These are phyloP conservation scores for Mystacides longicornis DNA, from an alignment of 2,888 invertebrate species.

Conservation along the genomic window DNA sequence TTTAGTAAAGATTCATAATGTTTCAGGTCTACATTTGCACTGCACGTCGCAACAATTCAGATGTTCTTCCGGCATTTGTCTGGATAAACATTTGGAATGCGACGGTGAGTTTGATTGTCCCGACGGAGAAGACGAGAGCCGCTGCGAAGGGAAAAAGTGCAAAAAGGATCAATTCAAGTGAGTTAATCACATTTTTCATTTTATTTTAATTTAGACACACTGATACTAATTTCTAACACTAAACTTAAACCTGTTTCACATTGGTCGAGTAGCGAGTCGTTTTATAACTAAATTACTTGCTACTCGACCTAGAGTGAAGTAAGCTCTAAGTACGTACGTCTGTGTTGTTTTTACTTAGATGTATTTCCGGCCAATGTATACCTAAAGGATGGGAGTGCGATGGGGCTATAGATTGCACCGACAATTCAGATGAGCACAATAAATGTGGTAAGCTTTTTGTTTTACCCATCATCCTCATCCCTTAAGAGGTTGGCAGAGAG, in stretches of 20 bases:
- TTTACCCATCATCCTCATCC: too few species aligned
- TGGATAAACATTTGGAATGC: constrained; percentile 42
- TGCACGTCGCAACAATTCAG: constrained; percentile 41
- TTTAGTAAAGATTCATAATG: too few species aligned
- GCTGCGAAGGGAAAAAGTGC: constrained; percentile 34
- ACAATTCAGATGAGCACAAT: constrained; percentile 58
- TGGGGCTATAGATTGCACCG: constrained; percentile 57
- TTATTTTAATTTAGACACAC: too few species aligned
- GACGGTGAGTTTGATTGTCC: constrained; percentile 44
- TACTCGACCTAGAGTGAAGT: too few species aligned
- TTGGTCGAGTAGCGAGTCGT: too few species aligned
- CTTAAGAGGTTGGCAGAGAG: too few species aligned
- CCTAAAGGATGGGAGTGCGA: constrained; percentile 59
- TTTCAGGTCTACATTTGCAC: constrained; percentile 28
- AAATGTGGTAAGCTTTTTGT: constrained; percentile 40
- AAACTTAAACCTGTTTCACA: too few species aligned
- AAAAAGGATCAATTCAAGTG: constrained; percentile 17
- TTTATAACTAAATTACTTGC: too few species aligned
- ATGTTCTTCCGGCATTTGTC: constrained; percentile 46
- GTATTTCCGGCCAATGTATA: constrained; percentile 58
- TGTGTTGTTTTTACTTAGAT: constrained; percentile 46
- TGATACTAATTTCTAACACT: too few species aligned
- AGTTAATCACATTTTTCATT: too few species aligned
- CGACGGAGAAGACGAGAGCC: constrained; percentile 42
- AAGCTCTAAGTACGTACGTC: too few species aligned